Evolutionary conservation across 2,888 invertebrate genomes (phyloP), one percentile per base, ranked within the genome.

Genomic region (Cataglyphis rosenhaueri): DNA sequence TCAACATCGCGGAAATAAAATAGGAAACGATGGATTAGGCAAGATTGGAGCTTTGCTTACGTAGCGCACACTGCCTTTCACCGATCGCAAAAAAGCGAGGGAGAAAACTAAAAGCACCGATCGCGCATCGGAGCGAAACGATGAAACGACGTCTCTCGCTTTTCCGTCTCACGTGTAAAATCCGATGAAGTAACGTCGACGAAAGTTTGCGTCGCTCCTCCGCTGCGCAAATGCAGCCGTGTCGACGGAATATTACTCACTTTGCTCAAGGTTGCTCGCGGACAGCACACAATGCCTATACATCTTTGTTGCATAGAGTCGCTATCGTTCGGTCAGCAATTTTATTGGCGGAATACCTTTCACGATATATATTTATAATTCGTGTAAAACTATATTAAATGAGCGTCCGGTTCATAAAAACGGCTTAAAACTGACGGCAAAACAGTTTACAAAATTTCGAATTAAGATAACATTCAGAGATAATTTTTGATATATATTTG

Each of bases 241-340:
- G 86, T 52, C 52, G 52, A n/a, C 82, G 88, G 88, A 88, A 89
- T 90, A 89, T 88, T 89, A 88, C 87, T 85, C 88, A 81, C 52
- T 86, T 85, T 76, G n/a, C 41, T 84, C 89, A 89, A 89, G 89
- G 89, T 89, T 88, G 84, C 84, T 79, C 68, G 70, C 35, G 35
- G 35, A 35, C 35, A 35, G 35, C 35, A 8, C 35, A 35, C 35
- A 35, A 57, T 76, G 6, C 9, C 25, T 62, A 15, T 35, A 18
- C 15, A n/a, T 48, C 70, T 70, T 59, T 70, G 57, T 78, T 68
- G 41, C 68, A 52, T 15, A 35, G 35, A 6, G 18, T 59, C 52
- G 12, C 38, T 21, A 25, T 52, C 41, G 73, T n/a, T 64, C 12
- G 48, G 61, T n/a, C 35, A 8, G 48, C 64, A 0, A 6, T 18